Conservation (phyloP, 2,888 invertebrate species). For the Fragum sueziense region DNA sequence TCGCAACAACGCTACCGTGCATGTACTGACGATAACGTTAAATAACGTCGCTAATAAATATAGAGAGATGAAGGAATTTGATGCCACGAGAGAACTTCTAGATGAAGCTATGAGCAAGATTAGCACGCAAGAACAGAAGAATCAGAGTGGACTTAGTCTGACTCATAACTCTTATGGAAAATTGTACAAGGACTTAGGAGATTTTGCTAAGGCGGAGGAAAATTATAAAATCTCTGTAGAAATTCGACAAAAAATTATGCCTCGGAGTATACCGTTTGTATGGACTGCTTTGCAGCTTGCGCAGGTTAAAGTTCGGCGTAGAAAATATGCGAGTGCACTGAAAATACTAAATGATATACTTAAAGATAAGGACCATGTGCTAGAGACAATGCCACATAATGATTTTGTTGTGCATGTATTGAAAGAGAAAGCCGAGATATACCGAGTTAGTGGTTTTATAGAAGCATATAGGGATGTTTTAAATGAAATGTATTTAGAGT, state of each 20-base stretch:
- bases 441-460: neutral
- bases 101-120: constrained; percentile 45
- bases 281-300: constrained; percentile 29
- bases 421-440: constrained; percentile 11
- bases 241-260: constrained; percentile 37
- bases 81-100: constrained; percentile 34
- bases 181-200: constrained; percentile 21
- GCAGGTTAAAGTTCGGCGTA: neutral
- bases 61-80: constrained; percentile 24
- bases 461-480: neutral
- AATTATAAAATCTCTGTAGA: constrained; percentile 47
- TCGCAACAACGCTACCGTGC: constrained; percentile 44
- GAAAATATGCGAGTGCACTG: neutral
- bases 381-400: constrained; percentile 27
- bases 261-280: constrained; percentile 18
- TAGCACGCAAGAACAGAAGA: constrained; percentile 9
- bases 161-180: constrained; percentile 44
- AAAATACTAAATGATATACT: constrained; percentile 5
- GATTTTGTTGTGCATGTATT: constrained; percentile 25
- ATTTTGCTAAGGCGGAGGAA: constrained; percentile 29
- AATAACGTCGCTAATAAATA: constrained; percentile 61
- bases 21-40: constrained; percentile 55
- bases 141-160: constrained; percentile 8
- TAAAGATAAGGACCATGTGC: neutral
- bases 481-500: constrained; percentile 14